Conservation (phyloP, 1,140 invertebrate genomes). For the Dinothrombium tinctorium region DNA sequence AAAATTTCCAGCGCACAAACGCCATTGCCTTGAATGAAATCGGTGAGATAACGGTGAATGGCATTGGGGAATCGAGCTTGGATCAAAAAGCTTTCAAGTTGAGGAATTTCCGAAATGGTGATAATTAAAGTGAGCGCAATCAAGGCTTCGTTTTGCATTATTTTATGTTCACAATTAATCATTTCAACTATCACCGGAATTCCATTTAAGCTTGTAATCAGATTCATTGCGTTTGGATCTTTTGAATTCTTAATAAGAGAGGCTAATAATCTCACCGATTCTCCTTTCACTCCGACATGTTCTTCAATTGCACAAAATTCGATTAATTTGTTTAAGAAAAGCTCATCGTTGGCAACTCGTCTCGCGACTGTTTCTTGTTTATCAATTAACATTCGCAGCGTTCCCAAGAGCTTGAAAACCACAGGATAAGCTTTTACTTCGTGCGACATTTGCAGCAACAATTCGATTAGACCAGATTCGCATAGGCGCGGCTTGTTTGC, state of each 20-base stretch:
- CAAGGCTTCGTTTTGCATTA: constrained; percentile 67
- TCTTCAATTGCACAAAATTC: constrained; percentile 51
- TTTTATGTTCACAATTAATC: constrained; percentile 46
- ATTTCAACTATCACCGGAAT: constrained; percentile 48
- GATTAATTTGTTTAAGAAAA: constrained; percentile 36
- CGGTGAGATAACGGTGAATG: no score
- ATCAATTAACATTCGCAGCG: constrained; percentile 57
- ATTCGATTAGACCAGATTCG: no score
- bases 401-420: constrained; percentile 60
- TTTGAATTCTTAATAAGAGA: constrained; percentile 51
- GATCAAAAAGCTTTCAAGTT: not conserved
- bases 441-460: no score
- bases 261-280: constrained; percentile 52
- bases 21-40: no score
- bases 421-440: constrained; percentile 51
- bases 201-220: constrained; percentile 37
- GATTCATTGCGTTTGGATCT: constrained; percentile 31
- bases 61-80: no score
- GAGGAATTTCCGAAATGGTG: constrained; percentile 5
- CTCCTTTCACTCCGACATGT: constrained; percentile 50
- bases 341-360: constrained; percentile 29
- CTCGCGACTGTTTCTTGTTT: constrained; percentile 40
- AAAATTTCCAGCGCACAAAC: no score
- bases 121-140: constrained; percentile 22
- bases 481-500: no score